Percentiles rank a stretch among this genome's conserved stretches.
Conservation (phyloP, 1,140 invertebrate genomes). For the Conus betulinus region DNA sequence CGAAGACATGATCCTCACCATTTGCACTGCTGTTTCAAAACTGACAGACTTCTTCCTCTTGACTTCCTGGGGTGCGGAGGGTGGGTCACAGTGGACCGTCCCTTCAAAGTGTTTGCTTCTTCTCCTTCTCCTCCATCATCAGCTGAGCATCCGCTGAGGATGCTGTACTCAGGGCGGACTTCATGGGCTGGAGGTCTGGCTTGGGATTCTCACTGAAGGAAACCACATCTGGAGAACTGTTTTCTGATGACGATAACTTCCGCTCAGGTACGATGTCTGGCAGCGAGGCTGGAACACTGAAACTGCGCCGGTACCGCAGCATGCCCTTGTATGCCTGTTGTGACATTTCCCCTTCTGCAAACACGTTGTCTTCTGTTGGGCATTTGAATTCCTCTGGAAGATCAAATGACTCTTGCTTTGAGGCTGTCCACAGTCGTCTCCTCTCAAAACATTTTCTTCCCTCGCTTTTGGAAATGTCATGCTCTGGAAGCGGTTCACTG, state of each 20-base stretch:
- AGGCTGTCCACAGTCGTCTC: neutral
- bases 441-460: neutral
- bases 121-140: neutral
- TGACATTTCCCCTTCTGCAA: conserved; percentile 8
- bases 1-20: conserved; percentile 2
- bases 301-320: neutral
- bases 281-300: conserved; percentile 21
- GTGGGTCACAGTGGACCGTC: neutral
- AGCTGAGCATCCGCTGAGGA: neutral
- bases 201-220: neutral
- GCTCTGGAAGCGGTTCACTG: neutral
- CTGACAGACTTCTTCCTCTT: conserved; percentile 30
- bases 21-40: conserved; percentile 24
- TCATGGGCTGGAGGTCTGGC: neutral
- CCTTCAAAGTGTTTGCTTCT: conserved; percentile 29
- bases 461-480: neutral
- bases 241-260: neutral
- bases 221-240: conserved; percentile 24
- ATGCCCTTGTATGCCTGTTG: neutral
- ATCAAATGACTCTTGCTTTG: conserved; percentile 17
- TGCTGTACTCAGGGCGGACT: neutral
- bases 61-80: neutral
- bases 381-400: conserved; percentile 11
- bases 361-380: conserved; percentile 28
- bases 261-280: conserved; percentile 25